Evolutionary conservation across 2,797 vertebrate genomes (phyloP), one percentile per base, ranked within the genome.

Genomic region (Huso huso): DNA sequence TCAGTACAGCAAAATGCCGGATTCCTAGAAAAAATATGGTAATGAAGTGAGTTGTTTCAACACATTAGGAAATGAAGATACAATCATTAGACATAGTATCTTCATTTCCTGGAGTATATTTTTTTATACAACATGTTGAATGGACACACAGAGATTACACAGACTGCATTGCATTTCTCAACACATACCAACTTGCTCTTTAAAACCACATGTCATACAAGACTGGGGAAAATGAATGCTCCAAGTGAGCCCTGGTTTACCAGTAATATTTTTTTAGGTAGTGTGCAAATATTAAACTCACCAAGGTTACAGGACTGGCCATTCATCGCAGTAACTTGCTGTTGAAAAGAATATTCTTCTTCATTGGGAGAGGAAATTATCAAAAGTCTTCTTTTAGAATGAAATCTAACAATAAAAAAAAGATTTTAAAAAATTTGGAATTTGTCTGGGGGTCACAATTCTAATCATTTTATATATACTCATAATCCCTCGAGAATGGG

Each of bases 1-100:
- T 90, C 70, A 92, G 66, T 75, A 89, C 63, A 55, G 87, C 88
- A 79, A 92, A 90, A 76, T 92, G 89, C n/a, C 88, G 87, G 74
- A 91, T 85, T 10, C 90, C 90, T 92, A 70, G 7, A 12, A 62
- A 71, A 53, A 68, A 52, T 10, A 10, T 10, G 7, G 12, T 9
- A 53, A 51, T 12, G 51, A 49, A 15, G 15, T 64, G 11, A 8
- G 15, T 12, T 58, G 8, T 12, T 9, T 37, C 23, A 37, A 37
- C 23, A 37, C 23, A 37, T 37, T 37, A 37, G 23, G 23, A 37
- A 37, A 37, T 37, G 23, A 37, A 37, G 4, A 37, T 37, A 2
- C 23, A 2, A 37, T 37, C 23, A 37, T 3, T 37, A 37, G 23
- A 37, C 23, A 37, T 37, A 37, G 4, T n/a, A n/a, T n/a, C n/a